A percentile compares a stretch with the other conserved stretches of the same genome.
These are phyloP conservation scores for Drosophila pseudotalamancana DNA, from an alignment of 2,888 invertebrate genomes.

Conservation along the genomic window DNA sequence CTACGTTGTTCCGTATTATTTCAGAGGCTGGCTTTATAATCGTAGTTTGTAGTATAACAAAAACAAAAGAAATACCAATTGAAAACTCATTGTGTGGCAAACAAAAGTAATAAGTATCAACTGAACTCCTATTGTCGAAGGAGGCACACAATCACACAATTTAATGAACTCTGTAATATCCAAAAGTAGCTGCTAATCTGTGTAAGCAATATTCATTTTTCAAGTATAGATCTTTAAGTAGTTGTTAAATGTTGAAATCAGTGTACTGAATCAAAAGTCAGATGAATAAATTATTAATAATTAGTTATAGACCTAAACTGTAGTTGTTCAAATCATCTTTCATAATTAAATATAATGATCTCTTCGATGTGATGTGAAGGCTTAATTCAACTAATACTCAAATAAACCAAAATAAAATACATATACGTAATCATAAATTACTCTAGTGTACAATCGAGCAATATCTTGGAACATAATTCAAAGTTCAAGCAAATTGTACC, in stretches of 20 bases:
- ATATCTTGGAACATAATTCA: too few species aligned
- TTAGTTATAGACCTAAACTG: slow-evolving; percentile 42
- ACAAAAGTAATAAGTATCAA: slow-evolving; percentile 44
- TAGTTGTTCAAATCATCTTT: slow-evolving; percentile 55
- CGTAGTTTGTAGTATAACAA: too few species aligned
- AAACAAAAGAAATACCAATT: slow-evolving; percentile 14
- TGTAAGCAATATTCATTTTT: slow-evolving; percentile 59
- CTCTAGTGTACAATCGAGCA: too few species aligned
- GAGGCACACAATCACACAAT: not conserved
- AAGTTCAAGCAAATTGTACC: too few species aligned
- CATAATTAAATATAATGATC: slow-evolving; percentile 38
- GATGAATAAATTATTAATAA: slow-evolving; percentile 39
- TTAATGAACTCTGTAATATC: slow-evolving; percentile 11
- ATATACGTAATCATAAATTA: too few species aligned
- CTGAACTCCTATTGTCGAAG: too few species aligned
- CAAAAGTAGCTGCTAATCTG: not conserved
- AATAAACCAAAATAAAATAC: too few species aligned
- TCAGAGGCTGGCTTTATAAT: slow-evolving; percentile 5
- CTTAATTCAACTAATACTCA: slow-evolving; percentile 17
- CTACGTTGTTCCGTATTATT: slow-evolving; percentile 25
- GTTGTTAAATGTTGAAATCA: slow-evolving; percentile 55
- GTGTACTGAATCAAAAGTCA: slow-evolving; percentile 24
- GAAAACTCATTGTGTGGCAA: slow-evolving; percentile 18
- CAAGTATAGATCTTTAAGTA: slow-evolving; percentile 27
- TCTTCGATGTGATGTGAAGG: slow-evolving; percentile 41